Evolutionary conservation across 2,888 invertebrate genomes (phyloP).

Genomic region (Gonocerus acuteangulatus): DNA sequence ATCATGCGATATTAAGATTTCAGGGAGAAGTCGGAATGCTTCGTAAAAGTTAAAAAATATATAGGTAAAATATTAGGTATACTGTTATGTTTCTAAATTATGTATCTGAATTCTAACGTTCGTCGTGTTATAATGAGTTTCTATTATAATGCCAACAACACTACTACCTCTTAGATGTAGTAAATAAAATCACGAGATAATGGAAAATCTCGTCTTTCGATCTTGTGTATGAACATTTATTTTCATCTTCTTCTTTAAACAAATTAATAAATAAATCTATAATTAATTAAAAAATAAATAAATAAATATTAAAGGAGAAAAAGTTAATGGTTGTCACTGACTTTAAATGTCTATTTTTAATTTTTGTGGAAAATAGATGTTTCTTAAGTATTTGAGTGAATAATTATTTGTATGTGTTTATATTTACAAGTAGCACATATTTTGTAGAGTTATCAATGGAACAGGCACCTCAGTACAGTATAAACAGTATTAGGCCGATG

Average conservation of each 20-base stretch:
- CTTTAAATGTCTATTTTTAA: too few species aligned
- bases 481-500: slow-evolving; percentile 26
- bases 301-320: neutral
- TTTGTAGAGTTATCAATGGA: slow-evolving; percentile 16
- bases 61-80: slow-evolving; percentile 14
- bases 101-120: slow-evolving; percentile 33
- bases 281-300: neutral
- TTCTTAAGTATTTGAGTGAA: too few species aligned
- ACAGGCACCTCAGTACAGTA: slow-evolving; percentile 36
- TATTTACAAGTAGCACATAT: slow-evolving; percentile 29
- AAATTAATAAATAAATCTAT: neutral
- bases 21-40: neutral
- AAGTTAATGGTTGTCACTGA: too few species aligned
- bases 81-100: slow-evolving; percentile 29
- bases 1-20: slow-evolving; percentile 2
- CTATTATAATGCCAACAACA: slow-evolving; percentile 37
- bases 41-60: neutral
- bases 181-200: slow-evolving; percentile 9
- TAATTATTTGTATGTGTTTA: slow-evolving; percentile 7
- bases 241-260: neutral
- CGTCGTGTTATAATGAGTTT: slow-evolving; percentile 33
- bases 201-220: slow-evolving; percentile 13
- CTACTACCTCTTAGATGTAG: slow-evolving; percentile 34
- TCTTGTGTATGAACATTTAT: neutral
- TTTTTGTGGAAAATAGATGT: too few species aligned